Base-by-base conservation (phyloP, 2,797 vertebrate genomes). In the Anableps anableps region DNA sequence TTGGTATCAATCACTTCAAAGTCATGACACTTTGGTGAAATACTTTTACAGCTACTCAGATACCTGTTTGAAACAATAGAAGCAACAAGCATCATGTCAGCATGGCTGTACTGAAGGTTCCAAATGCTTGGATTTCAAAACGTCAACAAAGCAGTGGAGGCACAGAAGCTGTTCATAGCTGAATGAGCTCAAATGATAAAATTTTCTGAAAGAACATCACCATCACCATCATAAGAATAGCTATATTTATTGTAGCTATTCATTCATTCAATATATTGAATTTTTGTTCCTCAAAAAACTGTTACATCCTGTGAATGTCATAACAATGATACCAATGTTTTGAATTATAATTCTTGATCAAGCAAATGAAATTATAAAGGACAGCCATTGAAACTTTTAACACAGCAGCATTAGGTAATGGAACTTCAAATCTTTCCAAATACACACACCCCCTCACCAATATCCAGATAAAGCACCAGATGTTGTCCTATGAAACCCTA, bases 1-100 rank as follows among this genome's bases (percentile, higher is more conserved):
- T 70, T 70, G 66, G 38, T 45, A 70, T 70, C 26, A 38, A 70
- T 43, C 5, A 45, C 66, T n/a, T 14, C 26, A 43, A 45, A 70
- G 38, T 45, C 66, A 70, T 70, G 66, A 70, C 66, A 70, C 41
- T 70, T 45, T 16, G 26, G 66, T 45, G 66, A 70, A 70, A 43
- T 70, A 43, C 41, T 43, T 70, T 70, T n/a, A n/a, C 23, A 70
- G 66, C 23, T 70, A 16, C 66, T 70, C 21, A 70, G 11, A 70
- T 26, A 26, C 41, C 66, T 70, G 23, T n/a, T 70, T 45, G 41
- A 23, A n/a, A 45, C 41, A 43, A 43, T 41, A 41, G 21, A 23
- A 13, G 23, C 66, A 26, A n/a, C 34, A n/a, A 41, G 2, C 10
- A n/a, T 43, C 23, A 70, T 66, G 62, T 38, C 62, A 66, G 34